phyloP scores from a whole-genome alignment of 2,113 vertebrate species.

The Stegastes partitus region DNA sequence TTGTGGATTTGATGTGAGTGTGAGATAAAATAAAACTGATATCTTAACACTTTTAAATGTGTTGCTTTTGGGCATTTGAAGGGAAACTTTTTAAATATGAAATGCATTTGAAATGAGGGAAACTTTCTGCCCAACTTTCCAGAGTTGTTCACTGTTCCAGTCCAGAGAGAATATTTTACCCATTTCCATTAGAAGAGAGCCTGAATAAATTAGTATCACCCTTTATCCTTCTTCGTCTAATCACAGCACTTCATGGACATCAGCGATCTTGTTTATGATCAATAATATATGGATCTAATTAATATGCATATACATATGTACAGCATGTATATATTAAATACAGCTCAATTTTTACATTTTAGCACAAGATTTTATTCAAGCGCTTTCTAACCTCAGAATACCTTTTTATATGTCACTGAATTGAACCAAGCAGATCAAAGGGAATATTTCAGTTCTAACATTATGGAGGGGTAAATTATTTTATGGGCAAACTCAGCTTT shows the following conservation, averaged over 20 bases:
- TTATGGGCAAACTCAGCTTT: conserved; percentile 29
- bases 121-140: conserved; percentile 61
- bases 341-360: conserved; percentile 20
- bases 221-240: conserved; percentile 63
- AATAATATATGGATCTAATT: conserved; percentile 66
- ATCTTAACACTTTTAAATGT: conserved; percentile 57
- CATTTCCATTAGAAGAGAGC: conserved; percentile 52
- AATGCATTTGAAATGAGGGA: conserved; percentile 61
- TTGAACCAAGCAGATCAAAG: conserved; percentile 51
- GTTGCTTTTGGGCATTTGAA: conserved; percentile 63
- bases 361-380: conserved; percentile 18
- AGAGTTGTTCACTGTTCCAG: conserved; percentile 38
- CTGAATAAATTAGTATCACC: conserved; percentile 59
- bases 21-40: conserved; percentile 68
- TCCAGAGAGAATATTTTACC: conserved; percentile 71
- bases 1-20: conserved; percentile 55
- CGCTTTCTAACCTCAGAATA: conserved; percentile 44
- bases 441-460: conserved; percentile 49
- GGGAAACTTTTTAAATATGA: conserved; percentile 54
- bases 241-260: conserved; percentile 62
- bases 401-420: conserved; percentile 35
- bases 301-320: conserved; percentile 34
- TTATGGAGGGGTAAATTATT: conserved; percentile 27
- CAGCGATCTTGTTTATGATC: conserved; percentile 65
- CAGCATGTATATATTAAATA: conserved; percentile 38